Base-by-base conservation (phyloP, 2,113 vertebrate species). In the Phoxinus phoxinus region DNA sequence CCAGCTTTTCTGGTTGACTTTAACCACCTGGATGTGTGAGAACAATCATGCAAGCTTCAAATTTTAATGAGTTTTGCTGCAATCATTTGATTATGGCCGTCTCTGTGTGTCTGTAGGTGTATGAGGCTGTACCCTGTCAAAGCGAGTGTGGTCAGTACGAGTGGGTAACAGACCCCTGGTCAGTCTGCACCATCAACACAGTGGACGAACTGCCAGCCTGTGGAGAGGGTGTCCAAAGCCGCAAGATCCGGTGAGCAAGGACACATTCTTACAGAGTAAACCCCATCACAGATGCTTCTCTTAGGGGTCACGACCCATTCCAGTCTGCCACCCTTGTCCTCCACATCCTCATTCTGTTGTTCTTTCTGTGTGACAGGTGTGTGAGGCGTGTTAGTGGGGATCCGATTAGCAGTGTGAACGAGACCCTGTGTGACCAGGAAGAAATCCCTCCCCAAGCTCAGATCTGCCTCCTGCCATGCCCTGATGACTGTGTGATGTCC, bases 141-240 rank as follows among this genome's bases (percentile, higher is more conserved):
- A 95, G 88, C 2, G 94, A 96, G 75, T 98, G 97, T 93, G 93
- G 94, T 94, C 95, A 94, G 87, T 96, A 97, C 80, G 93, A 95
- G 79, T 99, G 98, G 98, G 92, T 90, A 88, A 93, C 91, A 37
- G 97, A 96, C 86, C 94, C 95, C 0, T 99, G 98, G 98, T 97
- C 97, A 92, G 96, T 95, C 8, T 99, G 98, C 91, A 96, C 95
- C 93, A 95, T 98, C 94, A 96, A 95, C 93, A 92, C 93, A 0
- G 95, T 97, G 89, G 95, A 97, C 41, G 94, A 96, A 89, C 92
- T 93, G 81, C 95, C 95, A 48, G 95, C 92, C 85, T 99, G 98
- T 82, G 98, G 97, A 79, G 96, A 96, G 93, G 98, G 98, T 92
- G 96, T 95, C 41, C 98, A 97, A 90, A 97, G 95, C 63, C 96